Percentiles rank a stretch among this genome's conserved stretches.
phyloP scores from a whole-genome alignment of 2,113 vertebrate species.

The Cnemophilus loriae region DNA sequence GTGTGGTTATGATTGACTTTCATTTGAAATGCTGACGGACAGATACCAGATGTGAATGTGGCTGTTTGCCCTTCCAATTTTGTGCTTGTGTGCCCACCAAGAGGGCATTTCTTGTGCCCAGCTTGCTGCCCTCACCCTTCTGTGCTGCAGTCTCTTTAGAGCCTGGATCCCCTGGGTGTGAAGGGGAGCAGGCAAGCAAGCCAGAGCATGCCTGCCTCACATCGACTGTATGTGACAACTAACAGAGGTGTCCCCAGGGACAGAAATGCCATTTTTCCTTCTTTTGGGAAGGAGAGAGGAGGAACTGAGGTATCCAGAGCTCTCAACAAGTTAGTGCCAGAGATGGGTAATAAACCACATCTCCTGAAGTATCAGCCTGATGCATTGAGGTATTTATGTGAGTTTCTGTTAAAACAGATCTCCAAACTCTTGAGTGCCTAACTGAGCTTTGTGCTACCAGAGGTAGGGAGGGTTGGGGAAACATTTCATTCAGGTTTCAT shows the following conservation, averaged over 20 bases:
- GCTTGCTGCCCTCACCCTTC: background rate
- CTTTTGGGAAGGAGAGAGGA: background rate
- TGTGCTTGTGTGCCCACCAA: background rate
- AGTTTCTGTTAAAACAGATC: background rate
- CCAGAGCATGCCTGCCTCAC: background rate
- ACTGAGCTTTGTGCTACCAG: background rate
- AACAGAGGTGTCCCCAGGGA: background rate
- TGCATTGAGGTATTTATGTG: background rate
- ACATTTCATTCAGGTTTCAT: background rate
- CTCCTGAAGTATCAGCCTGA: background rate
- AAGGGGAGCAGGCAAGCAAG: background rate
- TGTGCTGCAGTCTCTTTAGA: background rate
- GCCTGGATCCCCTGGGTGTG: background rate
- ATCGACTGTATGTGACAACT: fast-evolving
- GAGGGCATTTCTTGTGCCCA: background rate
- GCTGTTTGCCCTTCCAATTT: background rate
- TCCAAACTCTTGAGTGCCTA: background rate
- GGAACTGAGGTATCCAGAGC: background rate
- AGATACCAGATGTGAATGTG: background rate
- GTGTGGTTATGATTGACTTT: background rate
- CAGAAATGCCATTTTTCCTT: background rate
- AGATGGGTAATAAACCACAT: background rate
- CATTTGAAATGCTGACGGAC: background rate
- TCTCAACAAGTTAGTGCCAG: background rate
- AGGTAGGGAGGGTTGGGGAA: background rate